A percentile compares a stretch with the other conserved stretches of the same genome.
These are phyloP conservation scores for Tetrao urogallus DNA, from an alignment of 2,113 vertebrate genomes.

Conservation along the genomic window DNA sequence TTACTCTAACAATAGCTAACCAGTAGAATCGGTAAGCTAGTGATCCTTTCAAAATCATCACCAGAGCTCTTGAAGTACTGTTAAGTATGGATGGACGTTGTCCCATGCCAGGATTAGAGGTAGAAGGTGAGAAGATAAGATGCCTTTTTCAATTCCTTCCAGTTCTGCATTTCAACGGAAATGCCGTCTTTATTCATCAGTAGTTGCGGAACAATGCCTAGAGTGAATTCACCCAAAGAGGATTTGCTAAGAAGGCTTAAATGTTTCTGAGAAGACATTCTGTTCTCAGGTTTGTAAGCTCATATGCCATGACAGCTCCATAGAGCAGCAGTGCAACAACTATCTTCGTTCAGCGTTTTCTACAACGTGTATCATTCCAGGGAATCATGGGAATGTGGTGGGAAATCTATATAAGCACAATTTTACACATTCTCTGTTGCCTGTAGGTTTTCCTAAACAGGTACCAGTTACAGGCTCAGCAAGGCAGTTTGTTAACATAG, in stretches of 20 bases:
- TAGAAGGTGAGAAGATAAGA: constrained; percentile 27
- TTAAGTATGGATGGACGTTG: not conserved
- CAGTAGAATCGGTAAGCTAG: not conserved
- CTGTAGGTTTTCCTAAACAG: not conserved
- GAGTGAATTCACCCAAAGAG: not conserved
- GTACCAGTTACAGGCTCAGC: not conserved
- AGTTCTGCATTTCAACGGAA: constrained; percentile 19
- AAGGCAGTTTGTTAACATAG: not conserved
- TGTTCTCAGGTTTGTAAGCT: not conserved
- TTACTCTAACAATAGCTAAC: constrained; percentile 5
- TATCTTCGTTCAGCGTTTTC: not conserved
- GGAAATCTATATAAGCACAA: not conserved
- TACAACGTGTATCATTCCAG: not conserved
- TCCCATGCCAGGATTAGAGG: not conserved
- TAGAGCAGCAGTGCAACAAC: not conserved
- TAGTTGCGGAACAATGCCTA: not conserved
- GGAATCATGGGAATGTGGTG: not conserved
- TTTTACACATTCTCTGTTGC: not conserved
- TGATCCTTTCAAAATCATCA: constrained; percentile 19
- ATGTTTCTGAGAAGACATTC: not conserved
- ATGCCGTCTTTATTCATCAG: not conserved
- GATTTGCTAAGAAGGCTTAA: not conserved
- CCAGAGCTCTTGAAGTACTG: not conserved
- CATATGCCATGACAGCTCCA: not conserved
- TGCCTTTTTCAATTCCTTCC: not conserved